Base-by-base conservation (phyloP, 2,888 invertebrate genomes). In the Xestia xanthographa region DNA sequence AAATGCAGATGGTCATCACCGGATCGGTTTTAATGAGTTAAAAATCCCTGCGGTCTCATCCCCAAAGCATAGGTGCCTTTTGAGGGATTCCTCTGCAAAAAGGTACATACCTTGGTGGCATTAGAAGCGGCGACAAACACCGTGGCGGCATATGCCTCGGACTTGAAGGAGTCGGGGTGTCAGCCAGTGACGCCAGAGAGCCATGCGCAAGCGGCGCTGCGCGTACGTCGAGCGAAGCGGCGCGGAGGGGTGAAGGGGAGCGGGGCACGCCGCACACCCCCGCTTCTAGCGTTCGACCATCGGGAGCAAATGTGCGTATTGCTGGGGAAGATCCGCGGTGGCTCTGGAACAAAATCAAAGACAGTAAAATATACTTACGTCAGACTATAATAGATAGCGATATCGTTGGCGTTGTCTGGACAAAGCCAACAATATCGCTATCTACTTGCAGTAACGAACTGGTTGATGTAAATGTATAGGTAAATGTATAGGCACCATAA, bases 301-400 rank as follows among this genome's bases (percentile, higher is more conserved):
- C 98, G 0, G 98, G 98, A 34, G 98, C 98, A 89, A 98, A 98
- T 0, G 98, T 98, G 83, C 98, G 97, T 86, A 98, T 98, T 86
- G 98, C 98, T 0, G 98, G 98, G 0, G 98, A 98, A 0, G 98
- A 98, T 12, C 98, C 98, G 60, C 98, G 98, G 90, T 98, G 98
- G 86, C 97, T 97, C 97, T 97, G 93, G 20, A 53, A 48, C 0
- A 50, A 29, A 62, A 56, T 38, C 4, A 63, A 62, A n/a, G 38
- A 34, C 5, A 62, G 14, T 62, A 17, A 29, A 29, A 17, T 12
- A 29, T 3, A 17, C 1, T 8, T 29, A 0, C 17, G 26, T 6
- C 1, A 29, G 0, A 17, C 56, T 17, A 0, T n/a, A n/a, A n/a
- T n/a, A n/a, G n/a, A n/a, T n/a, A n/a, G n/a, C n/a, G n/a, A n/a